Percentiles rank a stretch among this genome's conserved stretches.
Evolutionary conservation across 2,888 invertebrate genomes (phyloP).

Genomic region (Dioctria rufipes): DNA sequence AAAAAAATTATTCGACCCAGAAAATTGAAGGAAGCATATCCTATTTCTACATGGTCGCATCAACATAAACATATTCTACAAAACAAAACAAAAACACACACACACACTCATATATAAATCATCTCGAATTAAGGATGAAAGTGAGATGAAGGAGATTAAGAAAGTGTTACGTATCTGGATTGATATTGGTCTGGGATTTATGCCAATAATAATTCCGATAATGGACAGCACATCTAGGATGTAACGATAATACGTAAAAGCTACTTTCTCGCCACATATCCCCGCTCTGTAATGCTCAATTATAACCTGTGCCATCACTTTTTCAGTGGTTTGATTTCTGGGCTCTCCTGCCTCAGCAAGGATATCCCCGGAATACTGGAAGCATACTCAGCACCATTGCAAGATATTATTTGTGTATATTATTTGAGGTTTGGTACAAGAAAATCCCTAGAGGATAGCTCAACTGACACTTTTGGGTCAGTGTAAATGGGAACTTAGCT

Average conservation of each 20-base stretch:
- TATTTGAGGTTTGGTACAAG: constrained; percentile 4
- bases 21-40: constrained; percentile 22
- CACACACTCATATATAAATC: constrained; percentile 1
- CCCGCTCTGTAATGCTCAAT: background rate
- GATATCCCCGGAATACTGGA: too few species aligned
- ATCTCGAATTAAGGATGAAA: constrained; percentile 23
- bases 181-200: constrained; percentile 21
- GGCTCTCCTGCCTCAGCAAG: background rate
- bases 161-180: constrained; percentile 26
- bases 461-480: constrained; percentile 50
- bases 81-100: background rate
- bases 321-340: constrained; percentile 7
- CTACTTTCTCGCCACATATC: background rate
- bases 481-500: constrained; percentile 40
- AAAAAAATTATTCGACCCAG: constrained; percentile 16
- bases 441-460: constrained; percentile 13
- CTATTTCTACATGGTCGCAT: background rate
- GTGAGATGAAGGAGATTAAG: constrained; percentile 31
- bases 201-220: constrained; percentile 45
- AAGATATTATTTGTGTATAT: constrained; percentile 44
- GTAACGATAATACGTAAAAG: constrained; percentile 30
- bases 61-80: background rate
- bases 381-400: background rate
- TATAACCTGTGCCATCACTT: constrained; percentile 15
- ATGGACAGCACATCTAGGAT: constrained; percentile 21